A percentile compares a stretch with the other conserved stretches of the same genome.
phyloP scores from a whole-genome alignment of 1,140 invertebrate species.

The Scaptomyza montana region DNA sequence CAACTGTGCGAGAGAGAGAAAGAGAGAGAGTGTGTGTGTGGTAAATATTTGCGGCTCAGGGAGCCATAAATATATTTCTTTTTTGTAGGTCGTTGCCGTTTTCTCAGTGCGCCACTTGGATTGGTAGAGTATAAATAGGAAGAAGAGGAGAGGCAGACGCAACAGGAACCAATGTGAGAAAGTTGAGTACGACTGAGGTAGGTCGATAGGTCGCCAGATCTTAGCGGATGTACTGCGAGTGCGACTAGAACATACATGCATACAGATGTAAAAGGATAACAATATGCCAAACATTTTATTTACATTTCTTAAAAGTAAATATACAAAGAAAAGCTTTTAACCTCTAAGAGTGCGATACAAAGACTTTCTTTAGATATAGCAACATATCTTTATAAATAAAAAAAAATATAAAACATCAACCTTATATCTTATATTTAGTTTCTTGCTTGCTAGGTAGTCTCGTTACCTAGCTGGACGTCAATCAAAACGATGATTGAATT shows the following conservation, averaged over 20 bases:
- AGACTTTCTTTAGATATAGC: too few relatives aligned
- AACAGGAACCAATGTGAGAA: slow-evolving; percentile 12
- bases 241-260: not conserved
- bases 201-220: slow-evolving; percentile 22
- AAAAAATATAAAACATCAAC: too few relatives aligned
- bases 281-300: too few relatives aligned
- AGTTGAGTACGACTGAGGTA: slow-evolving; percentile 12
- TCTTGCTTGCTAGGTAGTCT: too few relatives aligned
- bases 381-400: too few relatives aligned
- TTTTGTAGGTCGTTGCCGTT: slow-evolving; percentile 53
- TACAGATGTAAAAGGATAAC: too few relatives aligned
- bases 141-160: not conserved
- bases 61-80: slow-evolving; percentile 62
- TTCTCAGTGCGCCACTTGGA: slow-evolving; percentile 53
- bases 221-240: not conserved
- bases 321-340: too few relatives aligned
- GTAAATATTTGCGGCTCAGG: slow-evolving; percentile 61
- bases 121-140: not conserved
- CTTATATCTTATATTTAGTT: too few relatives aligned
- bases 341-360: too few relatives aligned
- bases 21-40: slow-evolving; percentile 19
- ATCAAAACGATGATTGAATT: too few relatives aligned
- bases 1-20: slow-evolving; percentile 3
- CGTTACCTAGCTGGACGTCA: too few relatives aligned
- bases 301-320: too few relatives aligned